Conservation (phyloP, 2,888 invertebrate species). For the Xanthorhoe designata region DNA sequence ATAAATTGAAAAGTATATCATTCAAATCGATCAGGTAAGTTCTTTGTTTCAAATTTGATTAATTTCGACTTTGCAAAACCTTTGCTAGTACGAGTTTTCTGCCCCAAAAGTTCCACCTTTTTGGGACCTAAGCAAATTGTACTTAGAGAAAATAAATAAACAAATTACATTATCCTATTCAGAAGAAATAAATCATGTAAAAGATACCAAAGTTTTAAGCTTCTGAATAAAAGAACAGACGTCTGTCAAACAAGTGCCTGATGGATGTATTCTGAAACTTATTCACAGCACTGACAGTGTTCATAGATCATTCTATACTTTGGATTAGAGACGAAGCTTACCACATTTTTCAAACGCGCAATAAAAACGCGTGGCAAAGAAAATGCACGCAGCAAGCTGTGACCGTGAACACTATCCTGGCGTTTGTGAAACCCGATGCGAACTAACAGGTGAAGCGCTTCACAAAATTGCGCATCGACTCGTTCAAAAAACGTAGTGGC, state of each 20-base stretch:
- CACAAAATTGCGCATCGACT: too few species aligned
- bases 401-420: too few species aligned
- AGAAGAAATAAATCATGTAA: constrained; percentile 25
- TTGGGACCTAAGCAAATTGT: neutral
- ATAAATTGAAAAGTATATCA: neutral
- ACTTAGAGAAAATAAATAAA: constrained; percentile 1
- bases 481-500: too few species aligned
- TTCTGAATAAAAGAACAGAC: constrained; percentile 32
- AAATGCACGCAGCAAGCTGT: too few species aligned
- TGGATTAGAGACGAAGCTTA: too few species aligned
- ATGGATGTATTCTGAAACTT: constrained; percentile 42
- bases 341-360: too few species aligned
- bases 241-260: constrained; percentile 37
- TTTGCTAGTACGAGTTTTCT: neutral
- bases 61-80: neutral
- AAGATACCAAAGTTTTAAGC: constrained; percentile 30
- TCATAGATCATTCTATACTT: constrained; percentile 33
- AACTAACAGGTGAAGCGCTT: too few species aligned
- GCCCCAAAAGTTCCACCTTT: constrained; percentile 4
- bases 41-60: neutral
- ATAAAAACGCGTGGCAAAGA: too few species aligned
- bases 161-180: constrained; percentile 15
- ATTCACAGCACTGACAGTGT: constrained; percentile 41
- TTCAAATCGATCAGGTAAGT: neutral
- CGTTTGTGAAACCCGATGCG: too few species aligned